Base-by-base conservation (phyloP, 2,888 invertebrate genomes). In the Caenorhabditis sp. region DNA sequence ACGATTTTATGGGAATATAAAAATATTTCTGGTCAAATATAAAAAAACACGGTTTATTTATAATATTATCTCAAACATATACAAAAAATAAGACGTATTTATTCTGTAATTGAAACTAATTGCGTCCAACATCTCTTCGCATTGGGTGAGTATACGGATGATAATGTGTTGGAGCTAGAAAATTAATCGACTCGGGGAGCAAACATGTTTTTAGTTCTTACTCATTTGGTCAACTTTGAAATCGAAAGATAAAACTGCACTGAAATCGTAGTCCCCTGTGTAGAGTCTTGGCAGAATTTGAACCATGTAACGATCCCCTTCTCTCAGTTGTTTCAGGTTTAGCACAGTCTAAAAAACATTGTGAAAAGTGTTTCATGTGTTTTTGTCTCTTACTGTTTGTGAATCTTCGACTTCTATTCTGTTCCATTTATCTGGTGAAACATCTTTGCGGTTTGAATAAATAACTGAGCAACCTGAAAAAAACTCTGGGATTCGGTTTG, bases 271-370 rank as follows among this genome's bases (percentile, higher is more conserved):
- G 49, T 79, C 78, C n/a, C 82, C 83, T 1, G 79, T 79, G 66
- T 79, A 79, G 19, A 80, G 70, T 37, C 73, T 65, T 24, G 85
- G 85, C 12, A 84, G 75, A 60, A 85, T 84, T 69, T 82, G 80
- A 17, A 85, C 83, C 24, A 76, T 77, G 69, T 85, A 85, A 17
- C 76, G 70, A 17, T 76, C 68, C 23, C 84, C 82, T 67, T 76
- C 79, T 24, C 75, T 70, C 51, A 85, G 69, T 51, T 83, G 69
- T 19, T 64, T 53, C 24, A 85, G 58, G 5, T 75, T 69, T 8
- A 83, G 68, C 12, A 81, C 77, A n/a, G 77, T 83, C 85, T 85
- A 67, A 58, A 58, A 36, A 55, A 55, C 27, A n/a, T 58, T 58
- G 6, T 8, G n/a, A 19, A 14, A 50, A 17, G 54, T 23, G 31